Evolutionary conservation across 2,888 invertebrate genomes (phyloP), one percentile per base, ranked within the genome.

Genomic region (Lasioglossum lativentre): DNA sequence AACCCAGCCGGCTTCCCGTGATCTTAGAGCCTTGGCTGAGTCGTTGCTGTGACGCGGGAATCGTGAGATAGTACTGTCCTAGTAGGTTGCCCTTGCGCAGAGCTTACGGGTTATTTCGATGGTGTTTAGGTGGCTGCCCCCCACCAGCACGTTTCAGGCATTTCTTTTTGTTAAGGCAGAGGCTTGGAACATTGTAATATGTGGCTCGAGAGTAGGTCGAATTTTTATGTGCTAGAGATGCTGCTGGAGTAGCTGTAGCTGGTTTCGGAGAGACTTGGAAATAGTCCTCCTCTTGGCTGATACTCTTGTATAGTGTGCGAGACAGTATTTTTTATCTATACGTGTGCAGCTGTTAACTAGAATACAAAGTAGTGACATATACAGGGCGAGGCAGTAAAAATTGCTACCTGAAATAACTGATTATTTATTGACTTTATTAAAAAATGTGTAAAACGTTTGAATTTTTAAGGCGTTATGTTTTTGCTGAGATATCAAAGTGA

Each of bases 1-100:
- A 23, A 34, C 30, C 70, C 27, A 74, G 72, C 66, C 34, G 34
- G 74, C 74, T 81, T 77, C 14, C 47, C 75, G 75, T 72, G 66
- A 73, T 71, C 27, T 82, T 83, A 82, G 88, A 78, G 78, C 83
- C 80, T 86, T 89, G 83, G 87, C 87, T 87, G 83, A 76, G 73
- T 40, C 75, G 83, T 79, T 63, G 27, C 68, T 63, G 63, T 30
- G 63, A 63, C 63, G 16, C 16, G 30, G 63, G 63, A 63, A 63
- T 63, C 63, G 30, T 63, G 63, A 30, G 14, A 16, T n/a, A 34
- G 1, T 30, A 63, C 8, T 16, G 6, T 27, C 30, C 63, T 30
- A 14, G 16, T 30, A 63, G 30, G 16, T 63, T 30, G 63, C 27
- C 27, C 63, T 5, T n/a, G n/a, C n/a, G n/a, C n/a, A 63, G 63